These are phyloP conservation scores for Ennomos fuscantarius DNA, from an alignment of 2,888 invertebrate genomes.

Conservation along the genomic window DNA sequence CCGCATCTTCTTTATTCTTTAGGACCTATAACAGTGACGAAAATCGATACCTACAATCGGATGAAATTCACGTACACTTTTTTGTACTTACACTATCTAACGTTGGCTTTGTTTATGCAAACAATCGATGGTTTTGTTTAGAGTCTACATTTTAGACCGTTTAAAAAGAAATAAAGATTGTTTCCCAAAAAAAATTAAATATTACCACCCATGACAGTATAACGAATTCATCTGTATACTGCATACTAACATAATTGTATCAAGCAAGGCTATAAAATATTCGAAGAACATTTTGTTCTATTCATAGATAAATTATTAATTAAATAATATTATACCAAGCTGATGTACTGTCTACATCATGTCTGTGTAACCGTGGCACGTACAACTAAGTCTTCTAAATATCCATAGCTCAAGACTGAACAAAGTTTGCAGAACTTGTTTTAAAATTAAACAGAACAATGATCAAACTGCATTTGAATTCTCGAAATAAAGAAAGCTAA, in stretches of 20 bases:
- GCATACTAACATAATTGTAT: too few relatives aligned
- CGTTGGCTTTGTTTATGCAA: background rate
- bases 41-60: constrained; percentile 1
- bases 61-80: background rate
- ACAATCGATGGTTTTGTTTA: too few relatives aligned
- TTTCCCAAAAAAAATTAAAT: too few relatives aligned
- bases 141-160: too few relatives aligned
- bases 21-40: constrained; percentile 3
- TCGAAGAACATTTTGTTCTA: too few relatives aligned
- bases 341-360: constrained; percentile 4
- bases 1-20: constrained; percentile 19
- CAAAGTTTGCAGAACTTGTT: constrained; percentile 21
- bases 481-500: background rate
- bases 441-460: constrained; percentile 12
- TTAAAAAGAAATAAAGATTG: too few relatives aligned
- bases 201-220: too few relatives aligned
- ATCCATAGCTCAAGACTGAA: constrained; percentile 49
- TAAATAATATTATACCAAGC: too few relatives aligned
- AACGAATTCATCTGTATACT: too few relatives aligned
- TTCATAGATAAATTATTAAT: too few relatives aligned
- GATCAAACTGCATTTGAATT: constrained; percentile 10
- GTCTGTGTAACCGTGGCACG: constrained; percentile 45
- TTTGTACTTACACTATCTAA: background rate
- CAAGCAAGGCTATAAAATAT: too few relatives aligned
- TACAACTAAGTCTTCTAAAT: constrained; percentile 58